Conservation (phyloP, 2,113 vertebrate species). For the Prunella fulvescens region DNA sequence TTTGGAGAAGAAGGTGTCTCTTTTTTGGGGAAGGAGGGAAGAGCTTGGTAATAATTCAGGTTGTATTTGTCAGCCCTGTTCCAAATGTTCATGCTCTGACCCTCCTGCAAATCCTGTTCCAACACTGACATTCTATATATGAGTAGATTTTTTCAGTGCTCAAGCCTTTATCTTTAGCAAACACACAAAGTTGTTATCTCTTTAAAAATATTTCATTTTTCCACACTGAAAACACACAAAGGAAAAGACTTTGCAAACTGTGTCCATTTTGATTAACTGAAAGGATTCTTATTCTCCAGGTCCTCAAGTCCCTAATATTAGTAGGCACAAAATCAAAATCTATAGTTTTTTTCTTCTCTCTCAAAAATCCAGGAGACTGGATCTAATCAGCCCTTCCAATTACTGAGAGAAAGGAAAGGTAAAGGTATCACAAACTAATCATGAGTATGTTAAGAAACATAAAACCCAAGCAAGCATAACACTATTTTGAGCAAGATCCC, state of each 20-base stretch:
- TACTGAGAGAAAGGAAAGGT: not conserved
- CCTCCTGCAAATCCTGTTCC: not conserved
- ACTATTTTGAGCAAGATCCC: not conserved
- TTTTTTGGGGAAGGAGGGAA: not conserved
- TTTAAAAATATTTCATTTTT: not conserved
- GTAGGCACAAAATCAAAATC: not conserved
- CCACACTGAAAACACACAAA: not conserved
- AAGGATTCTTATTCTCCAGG: not conserved
- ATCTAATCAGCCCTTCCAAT: not conserved
- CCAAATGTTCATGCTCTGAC: not conserved
- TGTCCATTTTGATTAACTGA: not conserved
- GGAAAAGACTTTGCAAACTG: not conserved
- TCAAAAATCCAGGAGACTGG: not conserved
- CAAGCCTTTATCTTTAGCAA: not conserved
- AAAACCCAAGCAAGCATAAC: not conserved
- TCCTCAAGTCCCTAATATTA: not conserved
- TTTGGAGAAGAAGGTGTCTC: not conserved
- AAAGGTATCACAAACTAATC: not conserved
- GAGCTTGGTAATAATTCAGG: not conserved
- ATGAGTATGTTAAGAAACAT: not conserved
- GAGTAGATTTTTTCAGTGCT: not conserved
- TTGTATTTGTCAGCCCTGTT: not conserved
- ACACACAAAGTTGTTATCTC: not conserved
- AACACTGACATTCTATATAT: fast-evolving
- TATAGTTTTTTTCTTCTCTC: not conserved